phyloP scores from a whole-genome alignment of 1,140 invertebrate species.

The Colletes gigas region DNA sequence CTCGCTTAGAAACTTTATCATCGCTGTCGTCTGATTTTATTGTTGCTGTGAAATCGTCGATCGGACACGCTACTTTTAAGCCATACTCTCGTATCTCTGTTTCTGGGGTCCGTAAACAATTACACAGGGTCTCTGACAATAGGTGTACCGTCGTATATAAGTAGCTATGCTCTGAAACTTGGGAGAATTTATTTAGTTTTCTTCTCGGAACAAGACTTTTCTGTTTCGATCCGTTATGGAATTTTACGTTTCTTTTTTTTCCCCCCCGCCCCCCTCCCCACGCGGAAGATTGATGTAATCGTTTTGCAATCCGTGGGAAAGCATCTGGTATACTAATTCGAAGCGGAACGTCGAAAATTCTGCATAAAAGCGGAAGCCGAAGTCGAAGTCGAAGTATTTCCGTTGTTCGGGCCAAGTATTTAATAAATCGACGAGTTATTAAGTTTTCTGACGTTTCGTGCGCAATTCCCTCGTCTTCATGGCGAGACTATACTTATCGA shows the following conservation, averaged over 20 bases:
- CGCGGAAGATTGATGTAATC: background rate
- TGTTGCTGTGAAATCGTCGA: background rate
- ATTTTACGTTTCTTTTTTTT: background rate
- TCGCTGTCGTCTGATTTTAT: conserved; percentile 7
- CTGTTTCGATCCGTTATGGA: background rate
- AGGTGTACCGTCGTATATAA: conserved; percentile 28
- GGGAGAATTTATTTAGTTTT: background rate
- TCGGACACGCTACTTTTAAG: conserved; percentile 2
- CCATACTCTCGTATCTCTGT: conserved; percentile 18
- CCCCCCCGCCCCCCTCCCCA: background rate
- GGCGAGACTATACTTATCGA: background rate
- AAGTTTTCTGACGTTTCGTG: background rate
- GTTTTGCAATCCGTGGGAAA: background rate
- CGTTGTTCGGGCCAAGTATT: background rate
- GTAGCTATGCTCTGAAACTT: background rate
- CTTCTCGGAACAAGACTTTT: background rate
- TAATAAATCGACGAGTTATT: conserved; percentile 19
- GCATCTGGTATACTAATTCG: conserved; percentile 21
- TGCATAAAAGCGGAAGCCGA: background rate
- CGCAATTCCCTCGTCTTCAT: background rate
- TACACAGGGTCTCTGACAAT: conserved; percentile 49
- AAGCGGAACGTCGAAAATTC: conserved; percentile 1
- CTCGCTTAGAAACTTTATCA: conserved; percentile 33
- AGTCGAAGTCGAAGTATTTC: background rate
- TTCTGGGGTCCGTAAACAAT: conserved; percentile 21